Conservation (phyloP, 2,888 invertebrate genomes). For the Agrochola lychnidis region DNA sequence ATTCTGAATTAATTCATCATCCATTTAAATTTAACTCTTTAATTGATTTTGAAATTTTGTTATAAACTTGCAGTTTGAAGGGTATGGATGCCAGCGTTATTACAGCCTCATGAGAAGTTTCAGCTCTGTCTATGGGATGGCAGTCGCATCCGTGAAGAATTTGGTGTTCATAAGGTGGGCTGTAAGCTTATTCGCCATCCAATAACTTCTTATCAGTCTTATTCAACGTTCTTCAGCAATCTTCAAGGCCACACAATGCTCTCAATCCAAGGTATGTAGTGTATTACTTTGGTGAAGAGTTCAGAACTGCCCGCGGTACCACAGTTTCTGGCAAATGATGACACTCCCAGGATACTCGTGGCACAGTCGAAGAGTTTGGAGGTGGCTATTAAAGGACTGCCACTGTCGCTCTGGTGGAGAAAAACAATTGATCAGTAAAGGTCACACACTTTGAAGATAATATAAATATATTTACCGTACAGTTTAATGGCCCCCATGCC, state of each 20-base stretch:
- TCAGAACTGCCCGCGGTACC: conserved; percentile 32
- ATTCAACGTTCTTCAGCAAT: background rate
- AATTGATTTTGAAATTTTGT: no score
- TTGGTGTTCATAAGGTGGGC: background rate
- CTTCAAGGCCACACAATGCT: conserved; percentile 28
- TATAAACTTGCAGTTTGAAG: no score
- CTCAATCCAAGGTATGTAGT: conserved; percentile 43
- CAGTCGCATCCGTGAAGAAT: background rate
- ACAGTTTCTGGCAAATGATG: conserved; percentile 29
- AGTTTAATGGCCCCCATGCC: no score
- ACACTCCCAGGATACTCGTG: conserved; percentile 28
- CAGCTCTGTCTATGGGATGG: background rate
- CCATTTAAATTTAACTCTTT: no score
- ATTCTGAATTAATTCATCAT: no score
- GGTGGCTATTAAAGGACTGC: conserved; percentile 19
- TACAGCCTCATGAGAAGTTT: background rate
- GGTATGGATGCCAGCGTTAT: no score
- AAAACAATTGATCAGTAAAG: no score
- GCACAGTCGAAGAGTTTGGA: conserved; percentile 37
- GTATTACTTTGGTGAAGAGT: conserved; percentile 35
- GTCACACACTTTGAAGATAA: no score
- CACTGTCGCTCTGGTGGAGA: conserved; percentile 9
- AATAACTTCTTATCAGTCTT: no score
- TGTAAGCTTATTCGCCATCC: background rate
- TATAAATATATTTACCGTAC: no score